Conservation (phyloP, 2,113 vertebrate species). For the Strix aluco region DNA sequence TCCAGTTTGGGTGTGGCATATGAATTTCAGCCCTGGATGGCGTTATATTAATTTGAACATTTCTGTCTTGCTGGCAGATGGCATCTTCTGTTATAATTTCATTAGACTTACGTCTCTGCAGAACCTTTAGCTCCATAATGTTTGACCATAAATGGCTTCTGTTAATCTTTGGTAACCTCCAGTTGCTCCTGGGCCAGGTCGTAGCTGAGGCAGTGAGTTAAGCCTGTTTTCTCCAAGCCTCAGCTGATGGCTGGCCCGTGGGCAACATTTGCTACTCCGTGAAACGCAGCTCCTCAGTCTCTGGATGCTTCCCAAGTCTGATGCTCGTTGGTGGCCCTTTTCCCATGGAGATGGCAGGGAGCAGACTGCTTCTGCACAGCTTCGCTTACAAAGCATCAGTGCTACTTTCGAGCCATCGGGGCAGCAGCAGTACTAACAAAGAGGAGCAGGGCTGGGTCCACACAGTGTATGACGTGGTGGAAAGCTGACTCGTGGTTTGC, state of each 20-base stretch:
- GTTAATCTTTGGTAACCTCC: background rate
- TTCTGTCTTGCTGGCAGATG: background rate
- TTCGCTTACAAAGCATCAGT: accelerated
- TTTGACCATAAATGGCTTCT: background rate
- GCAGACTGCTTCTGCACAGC: background rate
- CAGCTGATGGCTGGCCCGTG: accelerated
- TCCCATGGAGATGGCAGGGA: background rate
- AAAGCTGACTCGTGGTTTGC: background rate
- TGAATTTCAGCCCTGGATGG: background rate
- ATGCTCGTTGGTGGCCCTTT: background rate
- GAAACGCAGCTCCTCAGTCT: background rate
- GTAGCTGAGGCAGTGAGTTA: background rate
- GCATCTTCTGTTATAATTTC: background rate
- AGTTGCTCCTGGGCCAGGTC: accelerated
- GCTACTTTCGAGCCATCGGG: accelerated
- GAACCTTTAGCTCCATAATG: background rate
- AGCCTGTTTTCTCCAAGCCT: background rate
- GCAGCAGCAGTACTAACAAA: background rate
- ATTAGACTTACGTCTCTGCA: background rate
- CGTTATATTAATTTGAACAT: background rate
- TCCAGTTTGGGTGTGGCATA: background rate
- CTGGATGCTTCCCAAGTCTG: background rate
- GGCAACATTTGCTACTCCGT: background rate
- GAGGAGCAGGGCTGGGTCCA: background rate
- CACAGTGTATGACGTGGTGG: accelerated